A percentile compares a stretch with the other conserved stretches of the same genome.
Conservation (phyloP, 1,140 invertebrate species). For the Lethrus apterus region DNA sequence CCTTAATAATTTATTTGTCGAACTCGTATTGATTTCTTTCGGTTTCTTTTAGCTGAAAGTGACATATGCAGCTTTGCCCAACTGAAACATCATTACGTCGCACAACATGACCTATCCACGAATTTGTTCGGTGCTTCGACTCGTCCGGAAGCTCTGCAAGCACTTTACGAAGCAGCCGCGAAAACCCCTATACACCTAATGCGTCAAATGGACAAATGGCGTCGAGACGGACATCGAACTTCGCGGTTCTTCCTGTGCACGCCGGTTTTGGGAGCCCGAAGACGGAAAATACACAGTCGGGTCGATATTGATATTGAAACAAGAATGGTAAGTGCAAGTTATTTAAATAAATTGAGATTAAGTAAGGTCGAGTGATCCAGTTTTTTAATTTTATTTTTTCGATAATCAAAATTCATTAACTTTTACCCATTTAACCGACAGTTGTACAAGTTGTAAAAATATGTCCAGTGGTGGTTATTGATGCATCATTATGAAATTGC, state of each 20-base stretch:
- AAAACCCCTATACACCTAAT: slow-evolving; percentile 43
- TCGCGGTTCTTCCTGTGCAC: slow-evolving; percentile 66
- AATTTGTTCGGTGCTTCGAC: slow-evolving; percentile 62
- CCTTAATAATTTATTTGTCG: too few species aligned
- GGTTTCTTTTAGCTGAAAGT: slow-evolving; percentile 69
- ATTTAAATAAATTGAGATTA: too few species aligned
- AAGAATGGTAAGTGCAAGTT: slow-evolving; percentile 75
- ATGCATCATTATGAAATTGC: too few species aligned
- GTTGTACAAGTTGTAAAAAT: too few species aligned
- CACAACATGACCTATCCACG: slow-evolving; percentile 53
- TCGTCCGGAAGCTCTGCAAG: slow-evolving; percentile 54
- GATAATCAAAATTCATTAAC: too few species aligned
- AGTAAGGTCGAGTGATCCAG: too few species aligned
- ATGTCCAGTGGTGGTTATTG: too few species aligned
- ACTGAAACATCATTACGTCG: slow-evolving; percentile 64
- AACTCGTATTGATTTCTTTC: slow-evolving; percentile 29
- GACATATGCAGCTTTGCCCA: slow-evolving; percentile 74
- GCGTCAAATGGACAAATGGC: slow-evolving; percentile 41
- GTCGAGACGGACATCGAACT: slow-evolving; percentile 52
- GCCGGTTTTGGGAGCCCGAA: slow-evolving; percentile 63
- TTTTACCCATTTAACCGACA: too few species aligned
- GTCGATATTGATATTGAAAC: slow-evolving; percentile 81
- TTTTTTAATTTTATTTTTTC: too few species aligned
- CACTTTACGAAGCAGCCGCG: slow-evolving; percentile 64
- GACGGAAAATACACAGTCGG: slow-evolving; percentile 56